Evolutionary conservation across 1,140 invertebrate species (phyloP), one percentile per base, ranked within the genome.

Genomic region (Archivesica marissinica): DNA sequence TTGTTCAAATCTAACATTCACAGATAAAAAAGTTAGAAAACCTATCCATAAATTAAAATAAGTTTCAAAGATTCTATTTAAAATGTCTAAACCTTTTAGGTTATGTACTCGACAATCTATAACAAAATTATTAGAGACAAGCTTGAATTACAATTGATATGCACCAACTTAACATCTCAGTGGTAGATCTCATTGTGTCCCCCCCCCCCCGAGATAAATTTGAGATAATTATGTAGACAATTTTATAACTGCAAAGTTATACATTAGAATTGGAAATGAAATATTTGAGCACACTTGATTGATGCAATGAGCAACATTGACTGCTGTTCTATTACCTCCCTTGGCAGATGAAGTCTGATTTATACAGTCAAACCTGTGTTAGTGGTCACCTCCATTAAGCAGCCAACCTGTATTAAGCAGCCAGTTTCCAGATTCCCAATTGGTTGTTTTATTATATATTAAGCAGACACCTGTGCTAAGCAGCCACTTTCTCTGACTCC

Each of bases 191-290:
- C 28, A 50, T 72, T 72, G 41, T 72, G 35, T 7, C 7, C n/a
- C n/a, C n/a, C n/a, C n/a, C n/a, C n/a, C n/a, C n/a, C 39, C 11
- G 50, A 52, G 68, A 72, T 72, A 72, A 72, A 72, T 72, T 50
- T 72, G 33, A 44, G n/a, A 72, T 47, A 7, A 72, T 28, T 72
- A 47, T 50, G 44, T 35, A 35, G 30, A 64, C 33, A 25, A 33
- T 2, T 35, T 64, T 35, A 35, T 35, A 33, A 47, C 68, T 47
- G 25, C 3, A 38, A 23, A 47, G 28, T 13, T 72, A 72, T 41
- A 47, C 50, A 72, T 72, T 72, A 30, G 50, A 72, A 52, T 52
- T 25, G 17, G 28, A 47, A 44, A 35, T 35, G 30, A 64, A 64
- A 35, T 15, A 33, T 33, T 64, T 64, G n/a, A 64, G 33, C 59